Conservation (phyloP, 2,797 vertebrate species). For the Sebastes flavidus region DNA sequence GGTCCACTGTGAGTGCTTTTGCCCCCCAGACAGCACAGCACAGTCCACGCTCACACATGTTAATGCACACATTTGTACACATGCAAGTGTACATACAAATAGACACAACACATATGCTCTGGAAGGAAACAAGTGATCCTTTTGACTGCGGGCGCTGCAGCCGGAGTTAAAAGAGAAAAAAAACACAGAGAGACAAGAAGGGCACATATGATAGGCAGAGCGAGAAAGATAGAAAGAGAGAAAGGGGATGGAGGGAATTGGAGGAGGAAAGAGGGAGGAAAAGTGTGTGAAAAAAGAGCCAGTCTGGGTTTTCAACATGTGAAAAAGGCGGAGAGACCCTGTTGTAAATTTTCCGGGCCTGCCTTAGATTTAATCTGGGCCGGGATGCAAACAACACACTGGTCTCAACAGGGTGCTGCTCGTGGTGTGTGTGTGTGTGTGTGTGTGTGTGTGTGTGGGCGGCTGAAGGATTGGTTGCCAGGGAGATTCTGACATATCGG, state of each 20-base stretch:
- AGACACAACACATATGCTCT: background rate
- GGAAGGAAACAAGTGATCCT: slow-evolving; percentile 33
- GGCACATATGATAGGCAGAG: slow-evolving; percentile 24
- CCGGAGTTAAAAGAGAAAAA: slow-evolving; percentile 17
- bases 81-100: slow-evolving; percentile 33
- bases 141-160: slow-evolving; percentile 33
- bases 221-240: slow-evolving; percentile 3
- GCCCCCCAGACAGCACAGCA: slow-evolving; percentile 41
- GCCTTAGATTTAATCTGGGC: slow-evolving; percentile 73
- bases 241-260: background rate
- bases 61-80: slow-evolving; percentile 32
- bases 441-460: slow-evolving; percentile 26
- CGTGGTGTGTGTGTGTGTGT: slow-evolving; percentile 25
- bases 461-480: slow-evolving; percentile 84
- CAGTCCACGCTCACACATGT: slow-evolving; percentile 11
- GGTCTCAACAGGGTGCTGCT: slow-evolving; percentile 53
- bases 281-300: slow-evolving; percentile 38
- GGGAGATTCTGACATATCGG: slow-evolving; percentile 83
- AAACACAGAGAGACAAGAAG: slow-evolving; percentile 19
- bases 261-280: slow-evolving; percentile 10
- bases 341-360: slow-evolving; percentile 57
- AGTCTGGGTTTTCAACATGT: slow-evolving; percentile 32
- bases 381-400: slow-evolving; percentile 69
- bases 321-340: slow-evolving; percentile 30
- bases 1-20: slow-evolving; percentile 54